phyloP scores from a whole-genome alignment of 2,797 vertebrate genomes.

The Paratrypauchen microcephalus region DNA sequence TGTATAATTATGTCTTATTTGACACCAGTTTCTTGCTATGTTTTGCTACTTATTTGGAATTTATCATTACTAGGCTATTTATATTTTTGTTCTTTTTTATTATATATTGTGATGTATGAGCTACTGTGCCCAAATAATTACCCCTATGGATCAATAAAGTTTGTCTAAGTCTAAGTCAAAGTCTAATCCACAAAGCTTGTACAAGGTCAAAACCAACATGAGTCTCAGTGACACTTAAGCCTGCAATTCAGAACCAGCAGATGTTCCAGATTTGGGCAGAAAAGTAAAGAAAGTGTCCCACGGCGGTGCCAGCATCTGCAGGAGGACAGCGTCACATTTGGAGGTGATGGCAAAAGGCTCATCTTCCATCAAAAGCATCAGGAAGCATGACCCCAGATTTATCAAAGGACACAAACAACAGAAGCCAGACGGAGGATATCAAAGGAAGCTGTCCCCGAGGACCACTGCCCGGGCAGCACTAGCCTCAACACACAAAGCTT shows the following conservation, averaged over 20 bases:
- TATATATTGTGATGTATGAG: too few species aligned
- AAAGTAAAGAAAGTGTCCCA: neutral
- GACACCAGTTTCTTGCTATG: too few species aligned
- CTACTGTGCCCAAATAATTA: too few species aligned
- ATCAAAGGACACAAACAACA: conserved; percentile 4
- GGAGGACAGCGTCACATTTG: neutral
- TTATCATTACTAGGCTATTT: too few species aligned
- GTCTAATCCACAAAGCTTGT: neutral
- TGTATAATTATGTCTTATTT: too few species aligned
- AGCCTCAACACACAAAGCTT: neutral
- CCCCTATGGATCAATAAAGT: too few species aligned
- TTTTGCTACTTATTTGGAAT: too few species aligned
- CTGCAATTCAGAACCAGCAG: neutral
- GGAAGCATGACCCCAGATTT: neutral
- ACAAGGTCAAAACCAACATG: neutral
- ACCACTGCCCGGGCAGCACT: neutral
- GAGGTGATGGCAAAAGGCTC: neutral
- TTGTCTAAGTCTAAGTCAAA: too few species aligned
- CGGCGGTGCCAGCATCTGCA: neutral
- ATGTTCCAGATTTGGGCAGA: neutral
- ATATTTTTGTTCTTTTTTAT: too few species aligned
- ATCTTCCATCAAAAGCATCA: neutral
- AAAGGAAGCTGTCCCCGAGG: neutral
- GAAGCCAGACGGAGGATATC: neutral
- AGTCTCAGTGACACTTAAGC: neutral